phyloP scores from a whole-genome alignment of 2,888 invertebrate species.

The Cantharis rufa region DNA sequence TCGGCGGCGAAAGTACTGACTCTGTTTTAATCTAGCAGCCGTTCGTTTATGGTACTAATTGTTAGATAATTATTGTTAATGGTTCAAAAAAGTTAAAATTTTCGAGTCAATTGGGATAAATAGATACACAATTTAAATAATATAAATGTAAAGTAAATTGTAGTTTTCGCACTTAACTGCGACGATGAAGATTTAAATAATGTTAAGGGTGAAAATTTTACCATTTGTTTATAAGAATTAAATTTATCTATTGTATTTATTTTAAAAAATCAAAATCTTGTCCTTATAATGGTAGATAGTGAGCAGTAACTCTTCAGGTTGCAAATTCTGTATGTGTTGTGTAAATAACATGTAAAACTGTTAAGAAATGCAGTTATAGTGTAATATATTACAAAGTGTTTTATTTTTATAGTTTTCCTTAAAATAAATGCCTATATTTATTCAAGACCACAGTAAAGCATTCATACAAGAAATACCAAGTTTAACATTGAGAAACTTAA shows the following conservation, averaged over 20 bases:
- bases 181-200: not conserved
- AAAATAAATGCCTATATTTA: not conserved
- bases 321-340: conserved; percentile 34
- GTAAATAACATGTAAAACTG: conserved; percentile 31
- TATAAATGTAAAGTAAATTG: not conserved
- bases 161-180: conserved; percentile 1
- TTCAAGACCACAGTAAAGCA: too few species aligned
- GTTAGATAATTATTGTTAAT: conserved; percentile 16
- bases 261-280: not conserved
- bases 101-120: conserved; percentile 10
- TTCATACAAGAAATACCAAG: too few species aligned
- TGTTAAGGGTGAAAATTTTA: not conserved
- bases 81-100: conserved; percentile 7
- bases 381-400: conserved; percentile 3
- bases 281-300: conserved; percentile 23
- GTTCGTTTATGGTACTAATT: conserved; percentile 23
- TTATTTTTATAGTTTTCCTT: not conserved
- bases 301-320: conserved; percentile 16
- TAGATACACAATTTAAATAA: conserved; percentile 1
- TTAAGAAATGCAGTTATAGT: conserved; percentile 25
- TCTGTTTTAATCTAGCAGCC: conserved; percentile 3
- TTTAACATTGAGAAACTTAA: too few species aligned
- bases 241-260: not conserved
- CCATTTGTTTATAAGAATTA: not conserved
- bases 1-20: not conserved